Evolutionary conservation across 2,888 invertebrate genomes (phyloP), one percentile per base, ranked within the genome.

Genomic region (Sycophila texana): DNA sequence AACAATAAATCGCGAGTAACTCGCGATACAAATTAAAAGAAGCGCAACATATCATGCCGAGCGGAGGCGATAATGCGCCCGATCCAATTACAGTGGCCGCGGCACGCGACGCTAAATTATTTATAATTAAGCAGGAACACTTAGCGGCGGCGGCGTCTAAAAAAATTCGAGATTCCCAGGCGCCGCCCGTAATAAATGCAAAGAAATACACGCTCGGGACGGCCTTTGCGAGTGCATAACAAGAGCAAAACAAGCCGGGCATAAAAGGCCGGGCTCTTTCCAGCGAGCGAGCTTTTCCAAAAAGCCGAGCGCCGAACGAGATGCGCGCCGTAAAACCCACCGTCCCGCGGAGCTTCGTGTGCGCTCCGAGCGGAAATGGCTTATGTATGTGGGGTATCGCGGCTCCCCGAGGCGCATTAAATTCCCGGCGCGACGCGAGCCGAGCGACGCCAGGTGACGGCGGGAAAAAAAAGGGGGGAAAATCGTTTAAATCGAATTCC

Each of bases 401-500:
- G 74, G 74, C 67, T 78, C 68, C 30, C 49, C 57, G 61, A 58
- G 58, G 18, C 65, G 53, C 76, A 73, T 80, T 76, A 76, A 76
- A 73, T 76, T 63, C 68, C 55, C 55, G n/a, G 47, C 55, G 71
- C 60, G 68, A n/a, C 67, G 4, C 47, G 55, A 58, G 26, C 47
- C 67, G 78, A 78, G 65, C 57, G 39, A 65, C 51, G n/a, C 26
- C 14, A 10, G 13, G 10, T 14, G 30, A 47, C 20, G 55, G 7
- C 26, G 68, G 63, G 49, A 13, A 18, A 67, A 79, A 74, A 79
- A 74, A 74, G 57, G 22, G 47, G 67, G 73, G 58, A 76, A 77
- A 77, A 80, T 76, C 80, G 78, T 75, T 82, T 80, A 82, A 82
- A 82, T 78, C 73, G 78, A 80, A 80, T 82, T 79, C 79, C 77